Percentiles rank a stretch among this genome's conserved stretches.
Conservation (phyloP, 1,140 invertebrate species). For the Drosophila ironensis region DNA sequence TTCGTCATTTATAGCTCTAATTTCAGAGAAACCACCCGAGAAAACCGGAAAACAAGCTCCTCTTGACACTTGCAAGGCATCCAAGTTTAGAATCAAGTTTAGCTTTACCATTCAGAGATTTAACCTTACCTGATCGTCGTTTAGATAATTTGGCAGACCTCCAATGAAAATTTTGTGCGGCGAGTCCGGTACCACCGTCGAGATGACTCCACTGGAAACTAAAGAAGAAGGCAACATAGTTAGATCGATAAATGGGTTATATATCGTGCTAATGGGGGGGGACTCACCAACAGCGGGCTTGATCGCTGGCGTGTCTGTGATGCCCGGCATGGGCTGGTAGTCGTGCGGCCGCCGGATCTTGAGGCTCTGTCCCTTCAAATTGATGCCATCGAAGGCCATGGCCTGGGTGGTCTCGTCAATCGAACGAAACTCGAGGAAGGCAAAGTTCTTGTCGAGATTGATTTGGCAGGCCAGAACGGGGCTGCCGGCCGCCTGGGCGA, state of each 20-base stretch:
- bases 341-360: conserved; percentile 99
- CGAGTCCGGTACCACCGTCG: conserved; percentile 97
- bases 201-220: conserved; percentile 88
- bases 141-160: conserved; percentile 99
- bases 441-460: conserved; percentile 99
- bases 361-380: conserved; percentile 99
- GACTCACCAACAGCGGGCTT: conserved; percentile 89
- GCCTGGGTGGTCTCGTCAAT: conserved; percentile 99
- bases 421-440: conserved; percentile 98
- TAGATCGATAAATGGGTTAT: no score
- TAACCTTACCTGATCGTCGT: conserved; percentile 96
- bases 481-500: conserved; percentile 99
- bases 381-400: conserved; percentile 99
- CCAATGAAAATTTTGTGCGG: conserved; percentile 99
- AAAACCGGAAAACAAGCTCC: no score
- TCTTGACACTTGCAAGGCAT: no score
- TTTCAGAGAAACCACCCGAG: no score
- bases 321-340: conserved; percentile 99
- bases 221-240: neutral
- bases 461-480: conserved; percentile 99
- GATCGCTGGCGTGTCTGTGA: conserved; percentile 93
- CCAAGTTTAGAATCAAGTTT: no score
- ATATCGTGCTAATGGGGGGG: no score
- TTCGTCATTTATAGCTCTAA: no score
- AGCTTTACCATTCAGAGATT: neutral